Evolutionary conservation across 1,140 invertebrate species (phyloP).

Genomic region (Tenebrio molitor): DNA sequence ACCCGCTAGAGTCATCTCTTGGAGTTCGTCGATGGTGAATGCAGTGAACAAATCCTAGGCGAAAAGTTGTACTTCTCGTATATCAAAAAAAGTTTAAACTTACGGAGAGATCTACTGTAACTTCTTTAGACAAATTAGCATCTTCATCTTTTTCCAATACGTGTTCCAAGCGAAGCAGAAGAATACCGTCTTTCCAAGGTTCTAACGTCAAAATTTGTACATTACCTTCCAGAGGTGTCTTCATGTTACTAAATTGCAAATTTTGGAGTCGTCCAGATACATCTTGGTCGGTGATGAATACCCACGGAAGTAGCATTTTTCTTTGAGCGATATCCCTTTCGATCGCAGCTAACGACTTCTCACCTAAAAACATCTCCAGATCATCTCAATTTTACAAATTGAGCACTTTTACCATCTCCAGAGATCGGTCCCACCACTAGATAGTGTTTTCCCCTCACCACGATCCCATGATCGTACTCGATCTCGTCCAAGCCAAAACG

Average conservation of each 20-base stretch:
- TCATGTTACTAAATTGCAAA: conserved; percentile 54
- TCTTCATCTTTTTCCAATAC: conserved; percentile 83
- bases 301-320: conserved; percentile 15
- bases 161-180: conserved; percentile 90
- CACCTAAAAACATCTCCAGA: not conserved
- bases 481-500: conserved; percentile 92
- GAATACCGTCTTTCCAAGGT: conserved; percentile 77
- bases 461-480: conserved; percentile 80
- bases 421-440: conserved; percentile 58
- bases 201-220: conserved; percentile 89
- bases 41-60: conserved; percentile 51
- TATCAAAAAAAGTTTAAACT: too few species aligned
- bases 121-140: conserved; percentile 69
- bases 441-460: conserved; percentile 83
- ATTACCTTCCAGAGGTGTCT: conserved; percentile 77
- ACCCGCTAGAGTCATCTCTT: conserved; percentile 54
- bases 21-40: conserved; percentile 48
- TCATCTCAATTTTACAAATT: too few species aligned
- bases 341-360: conserved; percentile 5
- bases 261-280: conserved; percentile 45
- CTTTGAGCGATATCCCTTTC: conserved; percentile 43
- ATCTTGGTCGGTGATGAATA: conserved; percentile 21
- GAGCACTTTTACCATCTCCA: not conserved
- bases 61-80: too few species aligned
- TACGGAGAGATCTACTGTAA: conserved; percentile 71